Evolutionary conservation across 2,888 invertebrate species (phyloP).

Genomic region (Bibio marci): DNA sequence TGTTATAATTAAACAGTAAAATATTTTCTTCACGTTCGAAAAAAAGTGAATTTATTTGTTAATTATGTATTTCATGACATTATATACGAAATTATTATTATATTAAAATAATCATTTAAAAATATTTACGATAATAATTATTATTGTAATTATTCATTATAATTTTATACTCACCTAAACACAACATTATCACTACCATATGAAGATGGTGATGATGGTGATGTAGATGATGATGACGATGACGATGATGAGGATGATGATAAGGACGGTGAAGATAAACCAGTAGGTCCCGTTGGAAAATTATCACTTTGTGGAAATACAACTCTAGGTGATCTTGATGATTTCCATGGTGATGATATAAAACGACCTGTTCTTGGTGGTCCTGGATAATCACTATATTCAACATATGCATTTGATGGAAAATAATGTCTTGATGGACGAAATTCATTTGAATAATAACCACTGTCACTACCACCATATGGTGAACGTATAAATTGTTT

Average conservation of each 20-base stretch:
- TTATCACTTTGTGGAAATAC: constrained; percentile 20
- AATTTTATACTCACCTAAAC: constrained; percentile 23
- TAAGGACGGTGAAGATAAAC: constrained; percentile 11
- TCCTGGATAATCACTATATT: constrained; percentile 19
- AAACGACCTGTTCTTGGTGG: constrained; percentile 24
- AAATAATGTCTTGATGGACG: constrained; percentile 18
- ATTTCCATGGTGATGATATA: constrained; percentile 19
- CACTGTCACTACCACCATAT: constrained; percentile 19
- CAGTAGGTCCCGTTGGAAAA: constrained; percentile 21
- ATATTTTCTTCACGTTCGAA: too few relatives aligned
- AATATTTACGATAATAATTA: too few relatives aligned
- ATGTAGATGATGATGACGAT: constrained; percentile 9
- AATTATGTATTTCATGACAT: too few relatives aligned
- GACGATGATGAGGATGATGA: constrained; percentile 11
- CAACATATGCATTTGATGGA: constrained; percentile 25
- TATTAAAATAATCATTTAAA: too few relatives aligned
- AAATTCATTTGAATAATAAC: constrained; percentile 20
- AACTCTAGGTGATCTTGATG: constrained; percentile 27
- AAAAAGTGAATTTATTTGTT: too few relatives aligned
- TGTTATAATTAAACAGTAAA: too few relatives aligned
- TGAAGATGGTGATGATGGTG: constrained; percentile 7
- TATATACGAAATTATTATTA: too few relatives aligned
- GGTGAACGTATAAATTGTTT: constrained; percentile 12
- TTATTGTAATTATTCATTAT: too few relatives aligned
- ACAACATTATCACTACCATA: constrained; percentile 28